Conservation (phyloP, 1,140 invertebrate genomes). For the Magallana gigas region DNA sequence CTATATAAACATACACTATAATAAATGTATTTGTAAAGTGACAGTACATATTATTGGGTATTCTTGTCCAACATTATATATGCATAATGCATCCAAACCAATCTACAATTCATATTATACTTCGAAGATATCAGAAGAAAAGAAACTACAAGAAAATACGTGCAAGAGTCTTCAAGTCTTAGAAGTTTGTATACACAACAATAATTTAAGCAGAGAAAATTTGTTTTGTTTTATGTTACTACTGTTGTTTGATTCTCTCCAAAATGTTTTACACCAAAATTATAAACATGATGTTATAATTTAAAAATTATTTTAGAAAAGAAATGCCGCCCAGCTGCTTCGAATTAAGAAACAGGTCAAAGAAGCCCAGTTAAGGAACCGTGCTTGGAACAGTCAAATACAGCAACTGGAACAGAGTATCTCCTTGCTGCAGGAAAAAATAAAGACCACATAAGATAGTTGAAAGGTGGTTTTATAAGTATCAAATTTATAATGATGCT, state of each 20-base stretch:
- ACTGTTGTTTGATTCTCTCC: no score
- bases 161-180: slow-evolving; percentile 16
- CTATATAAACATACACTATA: no score
- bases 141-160: not conserved
- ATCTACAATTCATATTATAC: not conserved
- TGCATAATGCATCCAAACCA: no score
- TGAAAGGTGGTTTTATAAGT: not conserved
- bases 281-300: no score
- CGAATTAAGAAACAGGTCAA: slow-evolving; percentile 61
- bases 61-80: no score
- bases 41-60: no score
- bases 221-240: no score
- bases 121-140: not conserved
- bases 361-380: slow-evolving; percentile 53
- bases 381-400: slow-evolving; percentile 59
- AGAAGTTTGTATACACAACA: not conserved
- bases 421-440: not conserved
- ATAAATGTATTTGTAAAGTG: no score
- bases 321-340: slow-evolving; percentile 64
- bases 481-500: no score
- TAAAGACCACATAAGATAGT: not conserved
- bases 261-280: no score
- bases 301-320: slow-evolving; percentile 51
- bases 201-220: no score
- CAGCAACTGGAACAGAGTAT: slow-evolving; percentile 52